Conservation (phyloP, 2,888 invertebrate genomes). For the Mimachlamys varia region DNA sequence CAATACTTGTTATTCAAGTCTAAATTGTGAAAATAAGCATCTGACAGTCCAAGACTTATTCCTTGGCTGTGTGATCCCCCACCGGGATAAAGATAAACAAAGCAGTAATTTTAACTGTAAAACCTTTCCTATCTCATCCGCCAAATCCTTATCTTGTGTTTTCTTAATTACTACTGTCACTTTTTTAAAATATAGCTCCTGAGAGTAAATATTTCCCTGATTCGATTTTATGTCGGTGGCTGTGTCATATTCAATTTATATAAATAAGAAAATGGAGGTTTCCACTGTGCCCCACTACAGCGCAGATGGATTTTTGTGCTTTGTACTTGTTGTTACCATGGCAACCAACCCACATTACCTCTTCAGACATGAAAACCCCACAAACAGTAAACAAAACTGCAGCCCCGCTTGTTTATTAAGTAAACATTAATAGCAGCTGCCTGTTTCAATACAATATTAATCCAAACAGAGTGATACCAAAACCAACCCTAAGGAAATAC, state of each 20-base stretch:
- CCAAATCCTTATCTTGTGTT: slow-evolving; percentile 25
- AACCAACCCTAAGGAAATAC: slow-evolving; percentile 25
- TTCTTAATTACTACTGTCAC: slow-evolving; percentile 29
- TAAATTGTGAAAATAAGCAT: slow-evolving; percentile 25
- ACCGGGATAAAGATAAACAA: background rate
- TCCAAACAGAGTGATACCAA: slow-evolving; percentile 15
- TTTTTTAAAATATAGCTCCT: slow-evolving; percentile 29
- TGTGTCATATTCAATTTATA: slow-evolving; percentile 36
- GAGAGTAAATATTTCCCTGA: slow-evolving; percentile 31
- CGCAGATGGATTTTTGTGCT: slow-evolving; percentile 46
- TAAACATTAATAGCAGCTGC: slow-evolving; percentile 50
- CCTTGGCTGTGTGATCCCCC: slow-evolving; percentile 12
- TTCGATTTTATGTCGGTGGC: slow-evolving; percentile 29
- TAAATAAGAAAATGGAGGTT: slow-evolving; percentile 33
- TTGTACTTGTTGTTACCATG: slow-evolving; percentile 44
- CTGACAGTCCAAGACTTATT: slow-evolving; percentile 28
- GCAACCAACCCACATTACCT: slow-evolving; percentile 45
- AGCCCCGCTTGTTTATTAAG: slow-evolving; percentile 48
- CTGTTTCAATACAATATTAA: slow-evolving; percentile 40
- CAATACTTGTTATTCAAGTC: slow-evolving; percentile 15
- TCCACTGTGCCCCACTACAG: slow-evolving; percentile 8
- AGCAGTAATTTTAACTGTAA: background rate
- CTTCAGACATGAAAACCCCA: slow-evolving; percentile 41
- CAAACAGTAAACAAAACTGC: slow-evolving; percentile 50
- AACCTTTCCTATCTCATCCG: slow-evolving; percentile 4